Evolutionary conservation across 2,797 vertebrate species (phyloP).

Genomic region (Rhodeus uyekii): DNA sequence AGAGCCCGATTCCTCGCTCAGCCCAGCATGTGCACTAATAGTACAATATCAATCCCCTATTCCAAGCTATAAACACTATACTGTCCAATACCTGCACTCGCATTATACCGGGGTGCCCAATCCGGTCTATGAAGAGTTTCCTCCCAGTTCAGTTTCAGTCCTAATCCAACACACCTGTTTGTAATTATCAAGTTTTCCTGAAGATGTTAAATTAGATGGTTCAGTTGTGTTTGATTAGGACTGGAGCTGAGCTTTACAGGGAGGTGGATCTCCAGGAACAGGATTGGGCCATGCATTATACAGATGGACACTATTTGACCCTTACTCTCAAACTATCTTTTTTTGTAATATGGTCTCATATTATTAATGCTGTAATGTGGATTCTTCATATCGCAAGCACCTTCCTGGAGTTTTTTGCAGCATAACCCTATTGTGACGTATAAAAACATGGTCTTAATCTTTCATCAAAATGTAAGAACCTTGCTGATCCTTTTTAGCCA

Average conservation of each 20-base stretch:
- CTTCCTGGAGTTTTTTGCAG: not conserved
- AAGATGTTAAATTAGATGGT: not conserved
- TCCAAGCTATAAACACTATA: not conserved
- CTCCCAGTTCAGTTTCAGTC: not conserved
- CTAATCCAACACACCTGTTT: not conserved
- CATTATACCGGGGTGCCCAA: not conserved
- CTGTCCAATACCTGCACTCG: not conserved
- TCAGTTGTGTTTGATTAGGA: not conserved
- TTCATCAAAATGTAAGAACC: not conserved
- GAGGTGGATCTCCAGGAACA: not conserved
- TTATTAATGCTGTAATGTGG: not conserved
- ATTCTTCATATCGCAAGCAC: not conserved
- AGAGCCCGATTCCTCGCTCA: constrained; percentile 39
- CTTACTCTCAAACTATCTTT: not conserved
- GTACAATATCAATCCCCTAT: not conserved
- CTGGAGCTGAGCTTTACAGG: not conserved
- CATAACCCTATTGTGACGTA: not conserved
- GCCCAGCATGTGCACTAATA: not conserved
- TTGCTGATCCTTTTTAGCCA: not conserved
- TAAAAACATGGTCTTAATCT: not conserved
- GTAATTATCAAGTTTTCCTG: not conserved
- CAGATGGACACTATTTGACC: not conserved
- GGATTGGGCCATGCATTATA: not conserved
- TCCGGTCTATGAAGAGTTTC: not conserved
- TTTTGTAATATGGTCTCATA: not conserved